These are phyloP conservation scores for Caenorhabditis japonica DNA, from an alignment of 2,888 invertebrate species.

Conservation along the genomic window DNA sequence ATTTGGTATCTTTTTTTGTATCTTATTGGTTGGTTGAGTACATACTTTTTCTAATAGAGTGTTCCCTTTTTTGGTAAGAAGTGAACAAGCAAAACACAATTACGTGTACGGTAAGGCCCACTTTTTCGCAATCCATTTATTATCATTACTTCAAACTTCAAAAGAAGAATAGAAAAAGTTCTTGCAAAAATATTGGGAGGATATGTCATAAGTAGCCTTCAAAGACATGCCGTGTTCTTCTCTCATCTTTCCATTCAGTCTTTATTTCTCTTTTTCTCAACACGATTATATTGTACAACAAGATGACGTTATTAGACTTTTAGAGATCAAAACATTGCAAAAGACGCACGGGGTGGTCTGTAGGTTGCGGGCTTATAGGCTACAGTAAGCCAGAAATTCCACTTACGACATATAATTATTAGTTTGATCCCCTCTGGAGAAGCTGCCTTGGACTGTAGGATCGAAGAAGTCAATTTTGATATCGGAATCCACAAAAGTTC, in stretches of 20 bases:
- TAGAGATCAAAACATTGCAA: conserved; percentile 56
- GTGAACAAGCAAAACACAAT: conserved; percentile 20
- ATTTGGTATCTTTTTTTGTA: not conserved
- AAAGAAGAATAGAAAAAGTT: too few relatives aligned
- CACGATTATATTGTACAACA: conserved; percentile 33
- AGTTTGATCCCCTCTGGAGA: conserved; percentile 13
- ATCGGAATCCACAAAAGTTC: conserved; percentile 39
- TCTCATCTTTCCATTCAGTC: conserved; percentile 21
- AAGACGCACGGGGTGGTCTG: conserved; percentile 15
- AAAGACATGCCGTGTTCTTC: conserved; percentile 44
- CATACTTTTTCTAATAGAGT: conserved; percentile 1
- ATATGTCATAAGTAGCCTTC: conserved; percentile 23
- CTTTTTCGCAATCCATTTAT: conserved; percentile 1
- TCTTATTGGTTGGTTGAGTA: conserved; percentile 1
- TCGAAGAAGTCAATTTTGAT: conserved; percentile 46
- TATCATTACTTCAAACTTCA: conserved; percentile 28
- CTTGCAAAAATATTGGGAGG: conserved; percentile 40
- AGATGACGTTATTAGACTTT: conserved; percentile 57
- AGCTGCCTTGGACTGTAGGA: conserved; percentile 47
- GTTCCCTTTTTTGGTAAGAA: conserved; percentile 13
- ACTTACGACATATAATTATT: conserved; percentile 50
- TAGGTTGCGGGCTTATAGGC: too few relatives aligned
- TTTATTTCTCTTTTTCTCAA: not conserved
- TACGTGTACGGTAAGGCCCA: conserved; percentile 11
- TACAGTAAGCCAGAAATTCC: too few relatives aligned